Evolutionary conservation across 2,797 vertebrate species (phyloP).

Genomic region (Enteromius anoplus): DNA sequence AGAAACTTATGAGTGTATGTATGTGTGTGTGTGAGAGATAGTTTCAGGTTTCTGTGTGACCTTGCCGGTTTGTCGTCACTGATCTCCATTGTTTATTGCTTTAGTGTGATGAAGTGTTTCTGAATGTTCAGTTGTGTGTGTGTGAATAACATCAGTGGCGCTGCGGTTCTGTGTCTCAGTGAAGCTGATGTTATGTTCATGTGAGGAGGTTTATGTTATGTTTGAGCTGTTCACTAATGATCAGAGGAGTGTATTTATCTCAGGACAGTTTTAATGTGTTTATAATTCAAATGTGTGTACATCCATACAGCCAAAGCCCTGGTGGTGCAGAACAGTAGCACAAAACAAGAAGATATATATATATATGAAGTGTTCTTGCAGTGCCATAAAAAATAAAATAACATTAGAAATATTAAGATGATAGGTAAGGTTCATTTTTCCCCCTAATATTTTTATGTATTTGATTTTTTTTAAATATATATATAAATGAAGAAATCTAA

Average conservation of each 20-base stretch:
- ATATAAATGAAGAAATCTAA: background rate
- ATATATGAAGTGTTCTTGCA: background rate
- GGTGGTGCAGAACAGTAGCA: background rate
- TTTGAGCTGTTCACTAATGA: background rate
- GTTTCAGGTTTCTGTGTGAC: conserved; percentile 79
- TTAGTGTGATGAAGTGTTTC: conserved; percentile 25
- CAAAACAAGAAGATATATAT: background rate
- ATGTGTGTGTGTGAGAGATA: background rate
- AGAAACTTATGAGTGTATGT: background rate
- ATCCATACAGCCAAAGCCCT: background rate
- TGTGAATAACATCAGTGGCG: too few relatives aligned
- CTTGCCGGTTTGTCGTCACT: conserved; percentile 76
- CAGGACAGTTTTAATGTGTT: background rate
- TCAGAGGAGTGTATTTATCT: background rate
- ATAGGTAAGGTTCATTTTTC: background rate
- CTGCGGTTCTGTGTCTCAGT: background rate
- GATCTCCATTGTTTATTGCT: conserved; percentile 78
- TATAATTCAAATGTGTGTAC: background rate
- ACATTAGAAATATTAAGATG: background rate
- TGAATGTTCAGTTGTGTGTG: background rate
- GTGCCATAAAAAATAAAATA: background rate
- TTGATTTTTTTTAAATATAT: too few relatives aligned
- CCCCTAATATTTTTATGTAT: too few relatives aligned
- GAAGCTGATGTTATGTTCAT: background rate
- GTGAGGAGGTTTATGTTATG: background rate